These are phyloP conservation scores for Anarsia innoxiella DNA, from an alignment of 2,888 invertebrate genomes.

Conservation along the genomic window DNA sequence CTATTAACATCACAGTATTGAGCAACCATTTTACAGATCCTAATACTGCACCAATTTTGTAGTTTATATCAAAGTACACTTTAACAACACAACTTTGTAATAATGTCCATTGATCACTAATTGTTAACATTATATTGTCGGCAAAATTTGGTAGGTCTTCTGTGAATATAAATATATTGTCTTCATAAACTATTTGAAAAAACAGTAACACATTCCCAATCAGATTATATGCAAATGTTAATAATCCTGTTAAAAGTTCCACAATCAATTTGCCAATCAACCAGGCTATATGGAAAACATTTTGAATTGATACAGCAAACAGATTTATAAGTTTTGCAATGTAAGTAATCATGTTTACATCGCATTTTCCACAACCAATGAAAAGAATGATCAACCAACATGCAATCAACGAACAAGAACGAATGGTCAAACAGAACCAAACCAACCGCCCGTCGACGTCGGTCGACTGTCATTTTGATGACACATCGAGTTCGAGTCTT, in stretches of 20 bases:
- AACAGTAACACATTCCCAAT: slow-evolving; percentile 27
- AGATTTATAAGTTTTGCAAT: slow-evolving; percentile 49
- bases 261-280: slow-evolving; percentile 55
- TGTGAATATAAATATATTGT: slow-evolving; percentile 50
- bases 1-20: slow-evolving; percentile 28
- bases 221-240: slow-evolving; percentile 28
- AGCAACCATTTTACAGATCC: slow-evolving; percentile 30
- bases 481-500: no score
- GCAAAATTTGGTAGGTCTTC: slow-evolving; percentile 52
- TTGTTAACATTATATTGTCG: slow-evolving; percentile 26
- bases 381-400: no score
- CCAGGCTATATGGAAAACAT: slow-evolving; percentile 42
- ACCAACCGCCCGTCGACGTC: no score
- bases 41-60: slow-evolving; percentile 27
- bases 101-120: slow-evolving; percentile 23
- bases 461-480: no score
- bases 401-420: no score
- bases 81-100: slow-evolving; percentile 30
- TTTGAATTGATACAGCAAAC: slow-evolving; percentile 41
- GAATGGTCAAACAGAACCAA: no score
- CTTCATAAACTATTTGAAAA: slow-evolving; percentile 62
- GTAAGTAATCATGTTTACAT: slow-evolving; percentile 49
- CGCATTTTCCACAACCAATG: no score
- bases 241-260: slow-evolving; percentile 32
- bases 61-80: slow-evolving; percentile 26